Evolutionary conservation across 2,113 vertebrate species (phyloP).

Genomic region (Emydocephalus ijimae): DNA sequence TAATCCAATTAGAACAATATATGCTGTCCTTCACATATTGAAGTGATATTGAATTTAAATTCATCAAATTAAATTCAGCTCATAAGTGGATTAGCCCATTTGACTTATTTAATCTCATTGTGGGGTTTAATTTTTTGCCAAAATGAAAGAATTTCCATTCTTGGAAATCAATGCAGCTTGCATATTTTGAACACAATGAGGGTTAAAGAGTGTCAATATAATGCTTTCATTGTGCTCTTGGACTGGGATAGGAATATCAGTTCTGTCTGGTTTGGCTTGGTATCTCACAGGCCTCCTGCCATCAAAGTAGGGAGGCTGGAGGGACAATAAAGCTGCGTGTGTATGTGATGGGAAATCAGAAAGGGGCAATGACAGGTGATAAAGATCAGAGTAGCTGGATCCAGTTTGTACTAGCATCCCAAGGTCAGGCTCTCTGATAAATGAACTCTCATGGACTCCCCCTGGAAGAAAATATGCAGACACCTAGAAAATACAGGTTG

Average conservation of each 20-base stretch:
- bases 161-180: neutral
- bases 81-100: conserved; percentile 28
- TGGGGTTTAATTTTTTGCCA: neutral
- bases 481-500: too few relatives aligned
- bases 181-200: neutral
- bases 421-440: too few relatives aligned
- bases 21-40: neutral
- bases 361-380: too few relatives aligned
- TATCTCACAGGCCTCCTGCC: too few relatives aligned
- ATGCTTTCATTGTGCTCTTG: neutral
- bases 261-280: too few relatives aligned
- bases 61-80: conserved; percentile 27
- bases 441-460: too few relatives aligned
- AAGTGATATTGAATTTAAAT: neutral
- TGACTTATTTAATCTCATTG: neutral
- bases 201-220: neutral
- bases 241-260: neutral
- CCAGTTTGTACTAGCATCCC: too few relatives aligned
- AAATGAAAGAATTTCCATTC: neutral
- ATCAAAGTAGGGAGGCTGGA: too few relatives aligned
- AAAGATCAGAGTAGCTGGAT: too few relatives aligned
- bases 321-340: too few relatives aligned
- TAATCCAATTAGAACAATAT: neutral
- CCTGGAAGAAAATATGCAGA: too few relatives aligned
- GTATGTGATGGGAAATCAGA: too few relatives aligned